Conservation (phyloP, 2,113 vertebrate genomes). For the Lepisosteus oculatus region DNA sequence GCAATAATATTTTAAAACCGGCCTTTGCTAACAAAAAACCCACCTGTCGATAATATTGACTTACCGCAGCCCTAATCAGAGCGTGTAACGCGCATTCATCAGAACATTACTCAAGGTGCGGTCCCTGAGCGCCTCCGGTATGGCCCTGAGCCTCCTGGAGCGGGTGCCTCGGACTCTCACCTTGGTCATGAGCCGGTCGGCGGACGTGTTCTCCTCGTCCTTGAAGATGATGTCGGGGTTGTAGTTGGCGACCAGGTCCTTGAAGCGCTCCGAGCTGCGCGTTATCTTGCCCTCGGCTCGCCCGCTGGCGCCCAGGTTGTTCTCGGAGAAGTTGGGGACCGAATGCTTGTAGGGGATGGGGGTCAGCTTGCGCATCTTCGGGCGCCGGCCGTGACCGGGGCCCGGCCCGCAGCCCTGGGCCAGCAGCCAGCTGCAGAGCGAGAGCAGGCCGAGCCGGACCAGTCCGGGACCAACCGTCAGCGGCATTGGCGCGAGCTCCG, state of each 20-base stretch:
- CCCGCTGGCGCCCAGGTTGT: conserved; percentile 94
- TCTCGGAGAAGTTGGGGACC: conserved; percentile 91
- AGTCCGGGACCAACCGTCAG: conserved; percentile 59
- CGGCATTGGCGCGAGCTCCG: conserved; percentile 65
- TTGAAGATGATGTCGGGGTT: conserved; percentile 98
- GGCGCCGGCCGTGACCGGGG: conserved; percentile 74
- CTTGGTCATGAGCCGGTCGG: conserved; percentile 96
- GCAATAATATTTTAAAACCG: no score
- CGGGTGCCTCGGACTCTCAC: conserved; percentile 54
- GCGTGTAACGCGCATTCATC: no score
- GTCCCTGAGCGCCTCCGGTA: no score
- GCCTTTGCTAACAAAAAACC: no score
- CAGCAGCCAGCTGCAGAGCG: conserved; percentile 63
- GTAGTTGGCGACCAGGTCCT: conserved; percentile 94
- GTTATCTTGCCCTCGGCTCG: conserved; percentile 92
- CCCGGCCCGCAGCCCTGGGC: conserved; percentile 86
- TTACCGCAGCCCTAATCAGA: no score
- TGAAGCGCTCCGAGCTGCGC: conserved; percentile 89
- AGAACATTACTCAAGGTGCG: no score
- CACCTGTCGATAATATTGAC: no score
- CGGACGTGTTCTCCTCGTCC: conserved; percentile 95
- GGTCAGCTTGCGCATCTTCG: conserved; percentile 79
- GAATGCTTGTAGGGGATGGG: conserved; percentile 89
- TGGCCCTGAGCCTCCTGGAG: no score
- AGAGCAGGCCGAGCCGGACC: conserved; percentile 64